Evolutionary conservation across 2,113 vertebrate genomes (phyloP).

Genomic region (Amia ocellicauda): DNA sequence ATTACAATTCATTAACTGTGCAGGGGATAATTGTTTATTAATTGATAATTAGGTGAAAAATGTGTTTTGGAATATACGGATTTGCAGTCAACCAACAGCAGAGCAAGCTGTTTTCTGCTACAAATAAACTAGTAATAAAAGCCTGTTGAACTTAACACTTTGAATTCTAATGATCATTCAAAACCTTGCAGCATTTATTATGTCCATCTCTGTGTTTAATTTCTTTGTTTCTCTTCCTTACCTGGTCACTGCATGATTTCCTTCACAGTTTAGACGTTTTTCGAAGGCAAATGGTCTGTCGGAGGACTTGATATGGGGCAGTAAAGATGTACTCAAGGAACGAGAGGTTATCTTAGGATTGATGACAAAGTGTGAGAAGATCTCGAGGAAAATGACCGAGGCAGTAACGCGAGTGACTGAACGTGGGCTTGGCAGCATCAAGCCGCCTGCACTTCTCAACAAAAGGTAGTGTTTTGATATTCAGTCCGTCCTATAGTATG

Average conservation of each 20-base stretch:
- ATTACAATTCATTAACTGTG: no score
- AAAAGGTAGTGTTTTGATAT: constrained; percentile 66
- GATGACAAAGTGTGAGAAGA: constrained; percentile 89
- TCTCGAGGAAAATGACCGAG: constrained; percentile 81
- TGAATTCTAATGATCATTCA: no score
- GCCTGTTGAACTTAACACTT: no score
- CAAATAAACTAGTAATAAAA: no score
- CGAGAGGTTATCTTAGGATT: constrained; percentile 83
- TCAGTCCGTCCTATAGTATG: neutral
- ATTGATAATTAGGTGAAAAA: no score
- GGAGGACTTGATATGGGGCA: constrained; percentile 77
- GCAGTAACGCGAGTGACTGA: constrained; percentile 80
- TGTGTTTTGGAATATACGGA: no score
- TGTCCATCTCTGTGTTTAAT: no score
- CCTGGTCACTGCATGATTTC: no score
- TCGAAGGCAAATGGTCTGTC: constrained; percentile 76
- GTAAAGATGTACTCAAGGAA: constrained; percentile 82
- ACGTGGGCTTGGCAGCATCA: constrained; percentile 60
- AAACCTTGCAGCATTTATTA: no score
- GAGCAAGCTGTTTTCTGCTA: no score
- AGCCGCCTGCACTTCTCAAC: constrained; percentile 79
- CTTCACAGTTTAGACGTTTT: constrained; percentile 47
- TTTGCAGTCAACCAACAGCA: no score
- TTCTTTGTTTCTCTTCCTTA: neutral
- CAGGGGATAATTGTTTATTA: no score